These are phyloP conservation scores for Aegotheles bennettii DNA, from an alignment of 2,113 vertebrate genomes.

Conservation along the genomic window DNA sequence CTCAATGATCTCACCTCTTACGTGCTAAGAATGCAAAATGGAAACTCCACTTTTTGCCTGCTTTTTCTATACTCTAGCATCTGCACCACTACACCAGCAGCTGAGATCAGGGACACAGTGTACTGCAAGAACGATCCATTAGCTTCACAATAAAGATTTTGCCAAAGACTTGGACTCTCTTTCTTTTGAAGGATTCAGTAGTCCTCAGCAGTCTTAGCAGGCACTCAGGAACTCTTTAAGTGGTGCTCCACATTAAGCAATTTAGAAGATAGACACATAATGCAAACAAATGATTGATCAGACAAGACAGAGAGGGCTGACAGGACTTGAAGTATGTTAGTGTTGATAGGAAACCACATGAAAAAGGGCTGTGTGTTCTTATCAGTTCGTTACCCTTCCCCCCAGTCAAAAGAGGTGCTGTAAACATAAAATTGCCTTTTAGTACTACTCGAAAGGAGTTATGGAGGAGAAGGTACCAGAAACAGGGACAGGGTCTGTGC, in stretches of 20 bases:
- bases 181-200: neutral
- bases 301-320: neutral
- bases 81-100: neutral
- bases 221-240: neutral
- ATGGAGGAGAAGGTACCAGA: neutral
- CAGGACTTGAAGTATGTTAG: neutral
- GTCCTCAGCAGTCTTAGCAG: neutral
- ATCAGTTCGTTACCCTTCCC: neutral
- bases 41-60: neutral
- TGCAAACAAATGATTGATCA: neutral
- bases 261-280: neutral
- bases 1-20: neutral
- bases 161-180: neutral
- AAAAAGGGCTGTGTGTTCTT: neutral
- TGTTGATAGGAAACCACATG: neutral
- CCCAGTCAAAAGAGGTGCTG: neutral
- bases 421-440: neutral
- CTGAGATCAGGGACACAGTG: neutral
- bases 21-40: neutral
- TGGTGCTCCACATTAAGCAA: neutral
- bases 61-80: neutral
- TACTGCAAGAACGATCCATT: neutral
- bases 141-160: neutral
- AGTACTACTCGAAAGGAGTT: neutral
- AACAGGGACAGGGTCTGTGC: neutral